A percentile compares a stretch with the other conserved stretches of the same genome.
Conservation (phyloP, 2,888 invertebrate species). For the Drosophila anomalata region DNA sequence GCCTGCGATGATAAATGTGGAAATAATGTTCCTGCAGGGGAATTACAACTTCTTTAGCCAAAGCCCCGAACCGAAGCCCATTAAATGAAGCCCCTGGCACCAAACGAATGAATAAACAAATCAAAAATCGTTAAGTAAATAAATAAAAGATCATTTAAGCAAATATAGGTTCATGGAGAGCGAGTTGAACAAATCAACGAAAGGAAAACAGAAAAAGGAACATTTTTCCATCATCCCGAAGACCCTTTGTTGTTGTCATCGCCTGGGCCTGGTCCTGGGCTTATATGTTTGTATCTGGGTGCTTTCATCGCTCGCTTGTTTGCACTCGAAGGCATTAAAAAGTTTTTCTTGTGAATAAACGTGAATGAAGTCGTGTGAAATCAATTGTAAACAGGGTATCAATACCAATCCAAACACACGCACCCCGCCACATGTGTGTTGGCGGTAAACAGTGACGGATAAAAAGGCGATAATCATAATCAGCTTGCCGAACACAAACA, state of each 20-base stretch:
- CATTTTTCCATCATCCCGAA: slow-evolving; percentile 39
- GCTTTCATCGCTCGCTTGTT: slow-evolving; percentile 46
- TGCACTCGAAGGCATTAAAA: slow-evolving; percentile 75
- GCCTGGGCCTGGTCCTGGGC: not conserved
- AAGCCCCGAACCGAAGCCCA: not conserved
- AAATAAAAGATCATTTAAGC: slow-evolving; percentile 70
- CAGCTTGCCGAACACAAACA: slow-evolving; percentile 36
- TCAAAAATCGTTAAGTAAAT: slow-evolving; percentile 58
- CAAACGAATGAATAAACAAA: slow-evolving; percentile 50
- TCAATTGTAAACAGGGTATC: slow-evolving; percentile 78
- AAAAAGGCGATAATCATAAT: slow-evolving; percentile 65
- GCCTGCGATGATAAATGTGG: slow-evolving; percentile 67
- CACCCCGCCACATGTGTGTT: slow-evolving; percentile 24
- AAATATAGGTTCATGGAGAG: slow-evolving; percentile 53
- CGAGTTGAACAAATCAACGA: slow-evolving; percentile 7
- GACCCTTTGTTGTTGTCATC: slow-evolving; percentile 38
- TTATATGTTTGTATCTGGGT: slow-evolving; percentile 22
- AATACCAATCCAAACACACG: slow-evolving; percentile 53
- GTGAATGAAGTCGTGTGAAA: slow-evolving; percentile 78
- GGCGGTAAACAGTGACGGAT: slow-evolving; percentile 35
- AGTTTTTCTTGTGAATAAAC: slow-evolving; percentile 68
- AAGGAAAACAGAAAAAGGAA: slow-evolving; percentile 41
- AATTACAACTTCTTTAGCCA: not conserved
- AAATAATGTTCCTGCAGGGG: slow-evolving; percentile 57
- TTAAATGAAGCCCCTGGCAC: not conserved